A percentile compares a stretch with the other conserved stretches of the same genome.
Evolutionary conservation across 1,140 invertebrate genomes (phyloP).

Genomic region (Drosophila repleta): DNA sequence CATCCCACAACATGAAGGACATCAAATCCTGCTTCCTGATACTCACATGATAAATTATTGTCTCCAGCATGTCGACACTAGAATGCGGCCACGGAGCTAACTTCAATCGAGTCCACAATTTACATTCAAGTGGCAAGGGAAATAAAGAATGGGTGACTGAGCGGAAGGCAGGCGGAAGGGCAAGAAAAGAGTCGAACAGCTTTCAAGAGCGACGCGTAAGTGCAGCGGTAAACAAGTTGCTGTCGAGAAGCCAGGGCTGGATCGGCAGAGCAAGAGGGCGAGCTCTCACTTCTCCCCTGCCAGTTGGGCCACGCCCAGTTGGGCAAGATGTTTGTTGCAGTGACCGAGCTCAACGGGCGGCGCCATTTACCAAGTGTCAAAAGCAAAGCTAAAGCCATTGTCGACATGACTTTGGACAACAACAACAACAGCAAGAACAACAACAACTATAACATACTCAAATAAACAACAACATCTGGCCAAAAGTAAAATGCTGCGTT

Average conservation of each 20-base stretch:
- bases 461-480: constrained; percentile 28
- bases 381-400: constrained; percentile 83
- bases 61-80: constrained; percentile 33
- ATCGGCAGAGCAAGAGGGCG: constrained; percentile 1
- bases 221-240: constrained; percentile 76
- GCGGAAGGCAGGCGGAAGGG: constrained; percentile 3
- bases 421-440: constrained; percentile 52
- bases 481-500: constrained; percentile 79
- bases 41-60: constrained; percentile 74
- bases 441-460: constrained; percentile 11
- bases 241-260: constrained; percentile 34
- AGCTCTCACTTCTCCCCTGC: constrained; percentile 1
- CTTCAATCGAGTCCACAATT: constrained; percentile 27
- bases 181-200: constrained; percentile 54
- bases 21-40: constrained; percentile 55
- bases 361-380: constrained; percentile 83
- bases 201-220: constrained; percentile 66
- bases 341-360: constrained; percentile 68
- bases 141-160: constrained; percentile 1
- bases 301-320: constrained; percentile 25
- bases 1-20: constrained; percentile 30
- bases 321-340: constrained; percentile 61
- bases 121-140: constrained; percentile 53
- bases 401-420: constrained; percentile 81
- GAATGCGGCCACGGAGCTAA: neutral